Evolutionary conservation across 2,797 vertebrate species (phyloP).

Genomic region (Falco novaeseelandiae): DNA sequence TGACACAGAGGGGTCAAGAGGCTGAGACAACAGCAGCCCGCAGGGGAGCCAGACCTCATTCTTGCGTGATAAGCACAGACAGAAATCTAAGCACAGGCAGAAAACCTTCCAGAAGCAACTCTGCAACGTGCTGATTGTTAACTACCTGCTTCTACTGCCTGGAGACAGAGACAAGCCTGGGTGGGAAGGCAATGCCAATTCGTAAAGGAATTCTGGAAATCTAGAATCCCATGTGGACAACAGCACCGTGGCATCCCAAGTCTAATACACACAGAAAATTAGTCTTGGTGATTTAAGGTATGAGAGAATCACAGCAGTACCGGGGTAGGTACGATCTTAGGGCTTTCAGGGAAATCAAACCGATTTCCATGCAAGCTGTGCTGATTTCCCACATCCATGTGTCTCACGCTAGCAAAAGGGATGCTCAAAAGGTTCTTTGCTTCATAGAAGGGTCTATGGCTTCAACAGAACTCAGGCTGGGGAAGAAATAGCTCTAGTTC

Average conservation of each 20-base stretch:
- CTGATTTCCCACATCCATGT: not conserved
- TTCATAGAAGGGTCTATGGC: not conserved
- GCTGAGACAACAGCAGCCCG: not conserved
- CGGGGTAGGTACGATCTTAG: not conserved
- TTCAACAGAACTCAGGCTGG: not conserved
- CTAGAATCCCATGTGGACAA: not conserved
- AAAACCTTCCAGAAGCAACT: not conserved
- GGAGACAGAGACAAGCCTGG: not conserved
- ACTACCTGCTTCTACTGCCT: not conserved
- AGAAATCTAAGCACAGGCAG: not conserved
- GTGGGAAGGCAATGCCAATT: not conserved
- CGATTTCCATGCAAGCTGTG: not conserved
- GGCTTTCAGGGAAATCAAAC: not conserved
- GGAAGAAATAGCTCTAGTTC: not conserved
- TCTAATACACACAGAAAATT: accelerated
- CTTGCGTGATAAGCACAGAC: not conserved
- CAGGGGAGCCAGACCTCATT: not conserved
- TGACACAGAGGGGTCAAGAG: not conserved
- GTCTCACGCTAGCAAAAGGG: not conserved
- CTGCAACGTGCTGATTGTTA: not conserved
- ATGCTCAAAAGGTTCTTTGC: not conserved
- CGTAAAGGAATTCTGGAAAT: not conserved
- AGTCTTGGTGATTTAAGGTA: not conserved
- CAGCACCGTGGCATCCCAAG: not conserved
- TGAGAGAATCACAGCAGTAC: not conserved